These are phyloP conservation scores for Donacobius atricapilla DNA, from an alignment of 2,113 vertebrate genomes.

Conservation along the genomic window DNA sequence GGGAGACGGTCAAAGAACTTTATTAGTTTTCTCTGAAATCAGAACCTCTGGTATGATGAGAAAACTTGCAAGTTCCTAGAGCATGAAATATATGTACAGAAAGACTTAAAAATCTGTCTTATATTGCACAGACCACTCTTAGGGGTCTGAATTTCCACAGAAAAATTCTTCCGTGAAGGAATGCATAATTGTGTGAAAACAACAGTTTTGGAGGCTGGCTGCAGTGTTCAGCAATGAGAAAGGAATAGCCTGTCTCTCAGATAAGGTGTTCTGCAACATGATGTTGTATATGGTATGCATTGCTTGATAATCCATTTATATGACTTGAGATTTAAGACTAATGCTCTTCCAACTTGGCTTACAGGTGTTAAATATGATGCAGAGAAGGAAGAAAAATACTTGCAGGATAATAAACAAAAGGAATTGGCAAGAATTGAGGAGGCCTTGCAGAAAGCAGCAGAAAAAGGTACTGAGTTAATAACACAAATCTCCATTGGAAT, in stretches of 20 bases:
- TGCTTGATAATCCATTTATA: neutral
- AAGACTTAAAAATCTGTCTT: neutral
- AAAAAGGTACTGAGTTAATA: conserved; percentile 78
- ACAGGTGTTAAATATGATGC: conserved; percentile 91
- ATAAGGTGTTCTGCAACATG: neutral
- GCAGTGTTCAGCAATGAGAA: neutral
- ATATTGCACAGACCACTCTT: neutral
- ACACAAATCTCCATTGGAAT: neutral
- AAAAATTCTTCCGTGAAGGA: neutral
- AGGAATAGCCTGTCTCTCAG: neutral
- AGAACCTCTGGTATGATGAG: neutral
- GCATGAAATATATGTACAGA: neutral
- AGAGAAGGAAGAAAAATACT: conserved; percentile 88
- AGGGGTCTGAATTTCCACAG: fast-evolving
- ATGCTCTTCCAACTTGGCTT: neutral
- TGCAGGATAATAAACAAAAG: conserved; percentile 90
- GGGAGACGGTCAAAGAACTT: neutral
- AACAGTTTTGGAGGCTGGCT: neutral
- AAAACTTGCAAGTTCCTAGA: neutral
- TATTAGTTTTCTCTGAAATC: neutral
- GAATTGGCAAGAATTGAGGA: conserved; percentile 92
- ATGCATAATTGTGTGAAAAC: neutral
- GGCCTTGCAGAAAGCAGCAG: conserved; percentile 84
- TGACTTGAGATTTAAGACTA: neutral
- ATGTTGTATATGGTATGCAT: neutral